Conservation (phyloP, 1,140 invertebrate species). For the Drosophila arizonae region DNA sequence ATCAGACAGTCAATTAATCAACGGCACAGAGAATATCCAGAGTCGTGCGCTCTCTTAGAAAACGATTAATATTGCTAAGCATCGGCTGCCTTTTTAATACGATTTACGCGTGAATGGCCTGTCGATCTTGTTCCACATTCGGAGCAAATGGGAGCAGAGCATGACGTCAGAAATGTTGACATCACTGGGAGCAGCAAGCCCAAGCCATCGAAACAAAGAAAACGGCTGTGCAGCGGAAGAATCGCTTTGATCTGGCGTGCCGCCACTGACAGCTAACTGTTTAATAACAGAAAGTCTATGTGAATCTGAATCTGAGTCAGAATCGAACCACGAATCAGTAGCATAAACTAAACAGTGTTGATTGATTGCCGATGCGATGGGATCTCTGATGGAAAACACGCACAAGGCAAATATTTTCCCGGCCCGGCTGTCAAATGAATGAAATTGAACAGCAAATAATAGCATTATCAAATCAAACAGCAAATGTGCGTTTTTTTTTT, state of each 20-base stretch:
- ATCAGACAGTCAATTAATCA: slow-evolving; percentile 45
- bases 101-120: slow-evolving; percentile 30
- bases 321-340: background rate
- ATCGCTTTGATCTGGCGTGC: slow-evolving; percentile 63
- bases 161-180: slow-evolving; percentile 65
- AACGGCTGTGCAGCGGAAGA: slow-evolving; percentile 29
- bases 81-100: slow-evolving; percentile 44
- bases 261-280: slow-evolving; percentile 49
- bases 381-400: slow-evolving; percentile 48
- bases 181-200: slow-evolving; percentile 41
- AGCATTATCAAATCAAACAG: slow-evolving; percentile 75
- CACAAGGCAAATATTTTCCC: slow-evolving; percentile 40
- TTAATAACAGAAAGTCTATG: slow-evolving; percentile 32
- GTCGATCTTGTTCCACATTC: slow-evolving; percentile 63
- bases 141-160: background rate
- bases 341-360: slow-evolving; percentile 11
- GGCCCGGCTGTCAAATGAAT: slow-evolving; percentile 47
- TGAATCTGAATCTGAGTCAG: slow-evolving; percentile 1
- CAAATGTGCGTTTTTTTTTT: slow-evolving; percentile 36
- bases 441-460: slow-evolving; percentile 71
- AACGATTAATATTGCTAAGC: slow-evolving; percentile 53
- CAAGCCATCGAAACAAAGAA: slow-evolving; percentile 34
- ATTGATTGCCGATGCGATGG: background rate
- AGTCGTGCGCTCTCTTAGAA: slow-evolving; percentile 23
- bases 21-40: slow-evolving; percentile 9